Percentiles rank a stretch among this genome's conserved stretches.
phyloP scores from a whole-genome alignment of 2,113 vertebrate species.

The Toxotes jaculatrix region DNA sequence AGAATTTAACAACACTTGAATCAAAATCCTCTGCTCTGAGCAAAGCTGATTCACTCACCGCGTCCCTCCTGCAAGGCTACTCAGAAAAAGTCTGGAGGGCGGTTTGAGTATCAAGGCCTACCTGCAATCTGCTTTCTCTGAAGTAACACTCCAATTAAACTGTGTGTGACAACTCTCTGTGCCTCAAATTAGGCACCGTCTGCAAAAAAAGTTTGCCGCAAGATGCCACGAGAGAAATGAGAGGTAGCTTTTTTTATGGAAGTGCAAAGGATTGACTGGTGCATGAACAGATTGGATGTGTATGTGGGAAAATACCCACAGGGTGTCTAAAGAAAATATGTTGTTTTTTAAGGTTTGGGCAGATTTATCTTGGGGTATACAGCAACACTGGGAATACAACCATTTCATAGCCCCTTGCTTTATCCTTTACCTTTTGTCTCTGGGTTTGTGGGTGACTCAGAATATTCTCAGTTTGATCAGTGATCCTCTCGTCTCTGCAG shows the following conservation, averaged over 20 bases:
- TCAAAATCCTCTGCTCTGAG: not conserved
- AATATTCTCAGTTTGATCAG: constrained; percentile 21
- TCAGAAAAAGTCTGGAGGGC: not conserved
- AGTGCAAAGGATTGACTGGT: not conserved
- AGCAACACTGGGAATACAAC: not conserved
- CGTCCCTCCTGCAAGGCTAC: not conserved
- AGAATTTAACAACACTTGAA: not conserved
- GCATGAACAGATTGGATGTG: constrained; percentile 13
- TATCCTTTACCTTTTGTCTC: not conserved
- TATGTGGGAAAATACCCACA: constrained; percentile 6
- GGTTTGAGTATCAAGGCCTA: constrained; percentile 1
- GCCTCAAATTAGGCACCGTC: not conserved
- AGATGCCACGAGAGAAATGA: not conserved
- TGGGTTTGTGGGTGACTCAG: constrained; percentile 17
- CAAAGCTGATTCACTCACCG: constrained; percentile 8
- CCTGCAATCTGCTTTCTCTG: constrained; percentile 10
- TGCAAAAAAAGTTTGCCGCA: not conserved
- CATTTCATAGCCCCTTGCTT: constrained; percentile 2
- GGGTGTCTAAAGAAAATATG: not conserved
- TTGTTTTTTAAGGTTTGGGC: not conserved
- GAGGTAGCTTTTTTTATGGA: not conserved
- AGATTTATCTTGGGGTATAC: not conserved
- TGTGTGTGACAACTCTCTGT: not conserved
- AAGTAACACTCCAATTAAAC: constrained; percentile 30
- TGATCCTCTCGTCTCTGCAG: constrained; percentile 37